phyloP scores from a whole-genome alignment of 2,113 vertebrate genomes.

The Gavia stellata region DNA sequence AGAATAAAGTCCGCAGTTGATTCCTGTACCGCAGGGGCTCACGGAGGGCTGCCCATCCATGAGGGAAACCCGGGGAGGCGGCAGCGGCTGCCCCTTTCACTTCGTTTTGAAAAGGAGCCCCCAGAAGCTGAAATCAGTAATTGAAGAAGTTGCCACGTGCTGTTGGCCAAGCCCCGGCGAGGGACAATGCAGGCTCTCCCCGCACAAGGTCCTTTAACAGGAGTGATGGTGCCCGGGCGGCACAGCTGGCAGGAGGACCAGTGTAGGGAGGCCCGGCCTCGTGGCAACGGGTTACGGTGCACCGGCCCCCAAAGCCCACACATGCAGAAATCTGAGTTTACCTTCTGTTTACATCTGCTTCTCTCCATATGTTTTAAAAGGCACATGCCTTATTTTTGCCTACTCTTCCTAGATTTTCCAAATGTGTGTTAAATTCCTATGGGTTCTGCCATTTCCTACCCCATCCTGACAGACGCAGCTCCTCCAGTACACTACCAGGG shows the following conservation, averaged over 20 bases:
- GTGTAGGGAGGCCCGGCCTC: neutral
- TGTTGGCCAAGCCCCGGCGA: neutral
- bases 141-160: fast-evolving
- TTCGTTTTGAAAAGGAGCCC: neutral
- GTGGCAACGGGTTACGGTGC: fast-evolving
- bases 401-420: neutral
- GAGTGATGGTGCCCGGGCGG: fast-evolving
- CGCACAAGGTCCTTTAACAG: neutral
- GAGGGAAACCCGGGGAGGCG: neutral
- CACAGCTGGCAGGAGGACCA: fast-evolving
- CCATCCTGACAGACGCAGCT: neutral
- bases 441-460: neutral
- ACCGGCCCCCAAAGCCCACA: fast-evolving
- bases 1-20: neutral
- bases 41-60: neutral
- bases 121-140: neutral
- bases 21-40: neutral
- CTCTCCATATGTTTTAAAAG: neutral
- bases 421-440: neutral
- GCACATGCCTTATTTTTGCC: neutral
- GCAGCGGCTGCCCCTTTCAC: neutral
- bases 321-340: neutral
- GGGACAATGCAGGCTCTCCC: neutral
- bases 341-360: neutral
- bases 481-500: neutral